Evolutionary conservation across 2,888 invertebrate species (phyloP).

Genomic region (Diabrotica balteata): DNA sequence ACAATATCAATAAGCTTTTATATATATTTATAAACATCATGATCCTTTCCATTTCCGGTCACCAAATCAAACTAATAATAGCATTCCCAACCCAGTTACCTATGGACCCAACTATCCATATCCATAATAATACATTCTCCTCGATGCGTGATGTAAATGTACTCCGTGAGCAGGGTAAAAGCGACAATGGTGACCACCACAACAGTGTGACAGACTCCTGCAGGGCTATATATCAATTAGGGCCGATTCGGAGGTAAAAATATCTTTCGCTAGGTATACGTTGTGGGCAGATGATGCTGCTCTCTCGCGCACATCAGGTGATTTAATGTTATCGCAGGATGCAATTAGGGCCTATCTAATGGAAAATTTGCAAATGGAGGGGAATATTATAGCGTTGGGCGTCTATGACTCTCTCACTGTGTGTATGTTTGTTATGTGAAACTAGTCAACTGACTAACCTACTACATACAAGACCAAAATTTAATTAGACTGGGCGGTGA

Average conservation of each 20-base stretch:
- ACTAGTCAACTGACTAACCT: no score
- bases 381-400: conserved; percentile 2
- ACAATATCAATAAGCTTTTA: no score
- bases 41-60: no score
- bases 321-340: conserved; percentile 46
- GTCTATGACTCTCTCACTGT: background rate
- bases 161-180: conserved; percentile 6
- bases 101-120: no score
- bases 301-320: conserved; percentile 41
- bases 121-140: conserved; percentile 13
- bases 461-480: no score
- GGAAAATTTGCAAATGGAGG: conserved; percentile 28
- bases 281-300: conserved; percentile 48
- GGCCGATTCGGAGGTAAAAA: conserved; percentile 47
- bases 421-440: background rate
- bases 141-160: conserved; percentile 3
- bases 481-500: no score
- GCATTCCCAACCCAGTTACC: background rate
- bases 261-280: conserved; percentile 32
- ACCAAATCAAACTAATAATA: no score
- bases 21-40: no score
- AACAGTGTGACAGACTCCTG: conserved; percentile 44
- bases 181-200: conserved; percentile 23
- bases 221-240: conserved; percentile 56
- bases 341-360: conserved; percentile 33